Percentiles rank a stretch among this genome's conserved stretches.
Evolutionary conservation across 2,797 vertebrate genomes (phyloP).

Genomic region (Gephyroberyx darwinii): DNA sequence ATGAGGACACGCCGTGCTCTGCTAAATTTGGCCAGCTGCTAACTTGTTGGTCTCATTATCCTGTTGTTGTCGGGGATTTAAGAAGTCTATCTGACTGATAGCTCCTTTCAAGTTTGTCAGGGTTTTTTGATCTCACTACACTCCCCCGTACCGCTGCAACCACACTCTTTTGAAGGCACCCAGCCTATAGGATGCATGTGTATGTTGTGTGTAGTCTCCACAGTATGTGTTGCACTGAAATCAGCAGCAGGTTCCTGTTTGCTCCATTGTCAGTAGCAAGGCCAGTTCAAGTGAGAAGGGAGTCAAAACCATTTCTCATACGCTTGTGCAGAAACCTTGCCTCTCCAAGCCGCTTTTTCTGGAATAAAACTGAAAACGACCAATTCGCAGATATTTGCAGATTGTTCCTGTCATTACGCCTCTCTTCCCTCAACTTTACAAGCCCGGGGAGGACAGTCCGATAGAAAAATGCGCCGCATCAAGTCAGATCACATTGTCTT

Average conservation of each 20-base stretch:
- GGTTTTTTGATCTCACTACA: background rate
- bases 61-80: conserved; percentile 48
- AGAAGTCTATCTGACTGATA: conserved; percentile 42
- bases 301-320: background rate
- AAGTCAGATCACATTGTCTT: conserved; percentile 53
- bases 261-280: too few relatives aligned
- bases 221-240: background rate
- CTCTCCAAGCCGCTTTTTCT: background rate
- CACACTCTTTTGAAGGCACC: background rate
- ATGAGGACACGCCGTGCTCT: background rate
- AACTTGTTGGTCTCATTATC: conserved; percentile 33
- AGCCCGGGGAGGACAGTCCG: conserved; percentile 12
- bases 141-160: too few relatives aligned
- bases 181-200: background rate
- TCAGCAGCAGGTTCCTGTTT: too few relatives aligned
- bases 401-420: conserved; percentile 45
- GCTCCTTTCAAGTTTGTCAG: conserved; percentile 10
- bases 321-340: background rate
- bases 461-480: conserved; percentile 31
- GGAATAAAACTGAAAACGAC: conserved; percentile 31
- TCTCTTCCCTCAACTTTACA: conserved; percentile 28
- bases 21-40: conserved; percentile 64
- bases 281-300: too few relatives aligned
- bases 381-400: conserved; percentile 21
- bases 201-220: too few relatives aligned